Evolutionary conservation across 2,888 invertebrate genomes (phyloP), one percentile per base, ranked within the genome.

Genomic region (Megaustenia siamemsis): DNA sequence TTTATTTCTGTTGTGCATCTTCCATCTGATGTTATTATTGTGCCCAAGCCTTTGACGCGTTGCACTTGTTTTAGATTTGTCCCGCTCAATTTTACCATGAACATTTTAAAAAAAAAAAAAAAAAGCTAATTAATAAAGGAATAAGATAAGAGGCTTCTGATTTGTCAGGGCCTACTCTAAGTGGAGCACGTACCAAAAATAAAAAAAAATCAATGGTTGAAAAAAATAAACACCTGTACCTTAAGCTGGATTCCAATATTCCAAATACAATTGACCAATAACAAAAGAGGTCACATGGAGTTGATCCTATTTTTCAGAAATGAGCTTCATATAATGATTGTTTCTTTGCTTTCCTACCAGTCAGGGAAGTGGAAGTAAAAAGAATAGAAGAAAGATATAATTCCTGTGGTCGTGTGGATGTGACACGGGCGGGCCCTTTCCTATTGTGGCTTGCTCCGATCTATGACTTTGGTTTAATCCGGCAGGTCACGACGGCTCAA

Each of bases 401-500:
- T 60, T 60, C 60, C 56, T 15, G 18, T 77, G 56, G 32, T 38
- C n/a, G 49, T 56, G 76, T 40, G 60, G 35, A 28, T 60, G 38
- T 38, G 60, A 21, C 56, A 56, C 60, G 77, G 15, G n/a, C 24
- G 24, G 56, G 60, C 12, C 35, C 38, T 0, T 38, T 60, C 60
- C 73, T 35, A 35, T 56, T 75, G 53, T 53, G 53, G 53, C 75
- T 5, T 40, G 56, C 56, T 40, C 60, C 49, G 56, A 60, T 35
- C 32, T 53, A 0, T 21, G 56, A 77, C 15, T 56, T 24, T 3
- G 60, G 60, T 60, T 77, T 56, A 60, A 77, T 77, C 77, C 60
- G 38, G n/a, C n/a, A 60, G 77, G 77, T 77, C 77, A 60, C 1
- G 38, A 45, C 40, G 60, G 38, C 60, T 77, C n/a, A 18, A 77